Conservation (phyloP, 1,140 invertebrate genomes). For the Solenopsis fugax region DNA sequence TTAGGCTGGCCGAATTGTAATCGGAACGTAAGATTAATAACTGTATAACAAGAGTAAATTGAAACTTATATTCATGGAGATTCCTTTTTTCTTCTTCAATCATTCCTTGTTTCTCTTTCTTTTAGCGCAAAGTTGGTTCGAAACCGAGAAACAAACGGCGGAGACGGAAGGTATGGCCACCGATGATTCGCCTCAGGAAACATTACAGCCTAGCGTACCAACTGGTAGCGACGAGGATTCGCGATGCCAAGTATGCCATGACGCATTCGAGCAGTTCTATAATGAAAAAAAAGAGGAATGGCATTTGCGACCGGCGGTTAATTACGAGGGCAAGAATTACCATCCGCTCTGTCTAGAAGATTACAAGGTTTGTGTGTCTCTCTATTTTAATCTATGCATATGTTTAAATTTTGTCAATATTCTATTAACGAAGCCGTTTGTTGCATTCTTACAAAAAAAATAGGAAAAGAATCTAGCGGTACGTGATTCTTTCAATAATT, state of each 20-base stretch:
- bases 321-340: slow-evolving; percentile 93
- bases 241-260: slow-evolving; percentile 95
- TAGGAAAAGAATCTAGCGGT: slow-evolving; percentile 85
- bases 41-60: not conserved
- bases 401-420: slow-evolving; percentile 45
- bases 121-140: slow-evolving; percentile 95
- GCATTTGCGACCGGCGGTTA: slow-evolving; percentile 95
- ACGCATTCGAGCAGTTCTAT: slow-evolving; percentile 97
- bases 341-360: slow-evolving; percentile 97
- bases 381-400: not conserved
- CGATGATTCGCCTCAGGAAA: slow-evolving; percentile 86
- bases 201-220: slow-evolving; percentile 88
- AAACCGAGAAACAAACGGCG: slow-evolving; percentile 89
- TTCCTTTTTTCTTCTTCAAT: not conserved
- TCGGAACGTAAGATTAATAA: not conserved
- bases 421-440: slow-evolving; percentile 76
- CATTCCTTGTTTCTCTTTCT: slow-evolving; percentile 67
- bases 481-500: slow-evolving; percentile 80
- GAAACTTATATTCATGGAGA: not conserved
- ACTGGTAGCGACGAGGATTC: slow-evolving; percentile 89
- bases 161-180: slow-evolving; percentile 85
- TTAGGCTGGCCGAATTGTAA: not conserved
- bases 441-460: slow-evolving; percentile 79
- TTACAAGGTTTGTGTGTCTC: slow-evolving; percentile 89
- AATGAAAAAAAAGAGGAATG: slow-evolving; percentile 98